Base-by-base conservation (phyloP, 2,113 vertebrate species). In the Cyanoderma ruficeps region DNA sequence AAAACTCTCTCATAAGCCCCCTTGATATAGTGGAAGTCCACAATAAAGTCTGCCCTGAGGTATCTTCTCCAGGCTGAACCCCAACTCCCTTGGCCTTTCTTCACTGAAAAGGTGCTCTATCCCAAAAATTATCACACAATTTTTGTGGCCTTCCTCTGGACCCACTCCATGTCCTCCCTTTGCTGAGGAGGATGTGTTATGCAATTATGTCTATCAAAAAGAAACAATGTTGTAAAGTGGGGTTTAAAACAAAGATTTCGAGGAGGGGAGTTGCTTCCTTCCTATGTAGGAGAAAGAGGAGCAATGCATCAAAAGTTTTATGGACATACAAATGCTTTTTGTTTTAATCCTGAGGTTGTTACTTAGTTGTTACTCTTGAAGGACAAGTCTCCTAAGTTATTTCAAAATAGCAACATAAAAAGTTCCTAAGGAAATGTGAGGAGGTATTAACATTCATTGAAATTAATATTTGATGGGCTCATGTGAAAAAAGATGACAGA, bases 111-210 rank as follows among this genome's bases (percentile, higher is more conserved):
- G 20, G 41, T 74, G 49, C 10, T 64, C 21, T 35, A 72, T 1
- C 19, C 53, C 50, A 65, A 47, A 84, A 65, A 30, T 41, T 16
- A 41, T 3, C 24, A 20, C 30, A 18, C 59, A 8, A 19, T 68
- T 14, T 59, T 44, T 6, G 12, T 41, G 35, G 7, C 60, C 2
- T 33, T 68, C 24, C 24, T 59, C 47, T 81, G 39, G 49, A 39
- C 25, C 3, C 0, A 0, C 4, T 74, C 25, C 4, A 23, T 33
- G 22, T 52, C 22, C 27, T 39, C 2, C 28, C 2, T 57, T 4
- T 74, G 9, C 8, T 33, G n/a, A 56, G 16, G 27, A 67, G 41
- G 41, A 25, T 39, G 21, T 14, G 3, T 65, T 67, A 24, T 13
- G 15, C 16, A 50, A 7, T 74, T 64, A 24, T 20, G 35, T 35